A percentile compares a stretch with the other conserved stretches of the same genome.
phyloP scores from a whole-genome alignment of 30 jellyfish, hydroid and myxozoan species.

The Aurelia coerulea region DNA sequence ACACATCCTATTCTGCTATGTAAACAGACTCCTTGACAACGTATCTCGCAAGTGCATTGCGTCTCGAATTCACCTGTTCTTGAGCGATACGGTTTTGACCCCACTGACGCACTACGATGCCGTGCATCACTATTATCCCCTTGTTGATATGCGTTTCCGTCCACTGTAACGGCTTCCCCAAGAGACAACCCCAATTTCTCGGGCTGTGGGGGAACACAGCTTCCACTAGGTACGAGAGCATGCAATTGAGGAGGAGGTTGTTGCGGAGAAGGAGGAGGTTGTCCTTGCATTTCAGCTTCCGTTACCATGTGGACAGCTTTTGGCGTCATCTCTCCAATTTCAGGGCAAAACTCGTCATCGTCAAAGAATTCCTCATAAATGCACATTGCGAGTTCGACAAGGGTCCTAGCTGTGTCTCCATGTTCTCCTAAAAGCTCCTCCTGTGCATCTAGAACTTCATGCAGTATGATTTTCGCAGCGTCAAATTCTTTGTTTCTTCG shows the following conservation, averaged over 20 bases:
- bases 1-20: not conserved
- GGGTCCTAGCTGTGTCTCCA: slow-evolving; percentile 48
- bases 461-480: slow-evolving; percentile 23
- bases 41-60: not conserved
- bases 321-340: too few species aligned
- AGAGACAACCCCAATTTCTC: too few species aligned
- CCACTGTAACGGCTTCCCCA: too few species aligned
- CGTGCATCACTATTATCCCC: too few species aligned
- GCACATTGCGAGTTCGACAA: slow-evolving; percentile 30
- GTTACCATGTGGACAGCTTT: not conserved
- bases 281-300: too few species aligned
- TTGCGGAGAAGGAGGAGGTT: too few species aligned
- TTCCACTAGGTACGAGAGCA: too few species aligned
- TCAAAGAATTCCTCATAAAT: slow-evolving; percentile 3
- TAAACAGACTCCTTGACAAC: not conserved
- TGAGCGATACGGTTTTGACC: not conserved
- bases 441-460: slow-evolving; percentile 35
- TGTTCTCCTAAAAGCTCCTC: slow-evolving; percentile 38
- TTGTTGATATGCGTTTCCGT: too few species aligned
- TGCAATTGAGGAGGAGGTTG: too few species aligned
- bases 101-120: too few species aligned
- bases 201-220: too few species aligned
- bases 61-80: not conserved
- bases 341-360: not conserved
- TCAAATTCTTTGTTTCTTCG: slow-evolving; percentile 5